Base-by-base conservation (phyloP, 2,888 invertebrate genomes). In the Acholoe squamosa region DNA sequence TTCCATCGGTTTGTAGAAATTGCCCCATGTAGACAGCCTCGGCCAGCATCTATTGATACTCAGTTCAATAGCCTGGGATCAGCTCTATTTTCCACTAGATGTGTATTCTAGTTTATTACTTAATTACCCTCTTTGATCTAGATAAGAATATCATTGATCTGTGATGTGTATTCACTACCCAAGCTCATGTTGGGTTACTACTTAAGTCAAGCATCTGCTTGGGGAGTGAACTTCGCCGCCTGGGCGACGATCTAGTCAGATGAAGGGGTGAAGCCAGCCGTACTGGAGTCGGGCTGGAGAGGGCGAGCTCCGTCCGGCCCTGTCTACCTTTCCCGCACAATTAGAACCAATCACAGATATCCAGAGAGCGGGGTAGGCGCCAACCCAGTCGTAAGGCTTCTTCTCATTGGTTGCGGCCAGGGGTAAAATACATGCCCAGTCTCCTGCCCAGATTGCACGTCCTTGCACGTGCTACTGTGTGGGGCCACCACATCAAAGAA, bases 291-390 rank as follows among this genome's bases (percentile, higher is more conserved):
- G n/a, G n/a, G n/a, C n/a, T n/a, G n/a, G n/a, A n/a, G n/a, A n/a
- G n/a, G n/a, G n/a, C n/a, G n/a, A n/a, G 43, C 61, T 61, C 61
- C 61, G 61, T 19, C 61, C 61, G 22, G 61, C 61, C 61, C 71
- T 71, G 71, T 28, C 71, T 71, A 71, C 71, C 71, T 31, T 71
- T 25, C 71, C 71, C 71, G 31, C 71, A 16, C 71, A 71, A 71
- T 71, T 71, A 71, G 71, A 71, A 71, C 71, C 71, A 71, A 71
- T 71, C 71, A 71, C 71, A n/a, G 71, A 71, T 71, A 71, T 71
- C 71, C 71, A 71, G 28, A 71, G 71, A 71, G 28, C 25, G 31
- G 43, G 71, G 19, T 71, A 28, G 71, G 28, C 71, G 31, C 71
- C 71, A 28, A 71, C n/a, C 28, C 71, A 71, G 25, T 28, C 71